Percentiles rank a stretch among this genome's conserved stretches.
phyloP scores from a whole-genome alignment of 2,797 vertebrate genomes.

The Trichosurus vulpecula region DNA sequence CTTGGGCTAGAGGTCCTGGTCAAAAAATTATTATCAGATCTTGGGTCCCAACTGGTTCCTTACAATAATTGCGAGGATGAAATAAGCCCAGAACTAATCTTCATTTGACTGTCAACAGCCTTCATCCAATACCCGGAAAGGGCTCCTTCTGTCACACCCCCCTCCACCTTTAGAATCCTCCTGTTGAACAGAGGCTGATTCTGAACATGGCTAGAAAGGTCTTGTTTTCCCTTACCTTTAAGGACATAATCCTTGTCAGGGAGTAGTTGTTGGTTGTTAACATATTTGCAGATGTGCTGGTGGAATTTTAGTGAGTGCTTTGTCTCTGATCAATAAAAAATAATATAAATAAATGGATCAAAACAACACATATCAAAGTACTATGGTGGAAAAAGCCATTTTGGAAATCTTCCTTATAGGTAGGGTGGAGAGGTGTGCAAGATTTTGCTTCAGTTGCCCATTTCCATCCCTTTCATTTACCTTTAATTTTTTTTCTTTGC shows the following conservation, averaged over 20 bases:
- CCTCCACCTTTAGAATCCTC: not conserved
- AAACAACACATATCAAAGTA: not conserved
- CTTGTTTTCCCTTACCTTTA: slow-evolving; percentile 47
- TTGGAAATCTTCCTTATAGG: slow-evolving; percentile 43
- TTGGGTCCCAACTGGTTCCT: not conserved
- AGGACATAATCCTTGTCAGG: slow-evolving; percentile 23
- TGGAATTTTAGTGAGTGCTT: slow-evolving; percentile 1
- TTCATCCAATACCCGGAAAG: not conserved
- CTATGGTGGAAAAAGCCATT: slow-evolving; percentile 40
- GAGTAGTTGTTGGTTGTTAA: slow-evolving; percentile 5
- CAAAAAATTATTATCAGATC: not conserved
- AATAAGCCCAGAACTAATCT: not conserved
- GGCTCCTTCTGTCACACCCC: too few species aligned
- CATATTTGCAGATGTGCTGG: slow-evolving; percentile 44
- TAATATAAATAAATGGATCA: slow-evolving; percentile 60
- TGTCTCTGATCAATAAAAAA: slow-evolving; percentile 38
- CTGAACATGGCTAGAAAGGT: not conserved
- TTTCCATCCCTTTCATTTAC: slow-evolving; percentile 74
- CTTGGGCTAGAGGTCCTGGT: not conserved
- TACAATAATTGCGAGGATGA: not conserved
- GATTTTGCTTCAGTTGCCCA: slow-evolving; percentile 35
- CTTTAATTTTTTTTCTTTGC: slow-evolving; percentile 74
- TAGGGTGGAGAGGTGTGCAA: slow-evolving; percentile 36
- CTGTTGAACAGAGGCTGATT: not conserved
- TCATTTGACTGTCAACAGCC: not conserved